phyloP scores from a whole-genome alignment of 1,140 invertebrate species.

The Papilio glaucus region DNA sequence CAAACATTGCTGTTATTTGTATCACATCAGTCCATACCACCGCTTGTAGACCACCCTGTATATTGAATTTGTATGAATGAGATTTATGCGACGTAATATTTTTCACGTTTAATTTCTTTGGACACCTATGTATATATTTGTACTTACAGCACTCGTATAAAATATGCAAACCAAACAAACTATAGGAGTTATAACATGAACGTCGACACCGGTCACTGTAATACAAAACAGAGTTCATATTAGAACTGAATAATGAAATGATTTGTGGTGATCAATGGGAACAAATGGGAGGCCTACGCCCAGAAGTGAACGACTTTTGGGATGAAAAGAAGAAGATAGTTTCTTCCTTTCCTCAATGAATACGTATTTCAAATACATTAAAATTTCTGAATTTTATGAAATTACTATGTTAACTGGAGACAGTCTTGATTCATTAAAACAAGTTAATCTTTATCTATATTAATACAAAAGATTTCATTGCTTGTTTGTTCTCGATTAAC shows the following conservation, averaged over 20 bases:
- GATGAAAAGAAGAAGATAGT: too few species aligned
- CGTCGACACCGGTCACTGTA: slow-evolving; percentile 92
- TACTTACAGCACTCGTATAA: slow-evolving; percentile 94
- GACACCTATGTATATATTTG: not conserved
- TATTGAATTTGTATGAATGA: not conserved
- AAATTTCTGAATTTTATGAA: too few species aligned
- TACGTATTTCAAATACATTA: too few species aligned
- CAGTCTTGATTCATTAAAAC: too few species aligned
- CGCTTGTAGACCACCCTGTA: slow-evolving; percentile 94
- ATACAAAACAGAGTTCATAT: slow-evolving; percentile 43
- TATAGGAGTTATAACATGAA: slow-evolving; percentile 91
- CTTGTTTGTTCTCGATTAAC: too few species aligned
- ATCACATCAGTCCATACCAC: slow-evolving; percentile 97
- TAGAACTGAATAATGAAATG: slow-evolving; percentile 31
- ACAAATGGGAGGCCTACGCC: too few species aligned
- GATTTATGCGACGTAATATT: not conserved
- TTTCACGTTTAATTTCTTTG: not conserved
- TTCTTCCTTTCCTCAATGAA: too few species aligned
- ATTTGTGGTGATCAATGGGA: too few species aligned
- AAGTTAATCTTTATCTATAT: too few species aligned
- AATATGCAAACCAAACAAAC: slow-evolving; percentile 96
- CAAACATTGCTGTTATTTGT: slow-evolving; percentile 93
- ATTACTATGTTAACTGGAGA: too few species aligned
- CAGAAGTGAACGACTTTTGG: too few species aligned
- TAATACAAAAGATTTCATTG: too few species aligned